Evolutionary conservation across 2,888 invertebrate genomes (phyloP).

Genomic region (Oxytorus armatus): DNA sequence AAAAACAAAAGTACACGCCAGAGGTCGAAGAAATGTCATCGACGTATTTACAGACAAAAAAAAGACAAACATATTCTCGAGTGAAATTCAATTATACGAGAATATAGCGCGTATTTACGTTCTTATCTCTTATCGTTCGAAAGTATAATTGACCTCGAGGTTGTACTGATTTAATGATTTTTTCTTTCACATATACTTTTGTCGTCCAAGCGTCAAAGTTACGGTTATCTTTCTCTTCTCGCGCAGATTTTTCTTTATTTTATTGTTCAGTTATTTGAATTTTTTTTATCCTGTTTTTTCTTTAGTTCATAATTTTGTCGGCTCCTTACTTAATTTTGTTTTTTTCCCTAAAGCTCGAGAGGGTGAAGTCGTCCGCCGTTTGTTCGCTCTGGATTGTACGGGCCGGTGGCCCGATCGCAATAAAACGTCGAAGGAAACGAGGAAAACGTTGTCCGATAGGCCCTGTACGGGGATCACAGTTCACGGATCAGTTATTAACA

Average conservation of each 20-base stretch:
- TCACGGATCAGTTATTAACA: conserved; percentile 68
- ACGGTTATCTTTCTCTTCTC: background rate
- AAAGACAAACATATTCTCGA: too few relatives aligned
- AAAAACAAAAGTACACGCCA: too few relatives aligned
- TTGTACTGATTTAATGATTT: background rate
- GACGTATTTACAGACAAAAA: too few relatives aligned
- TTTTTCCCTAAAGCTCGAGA: conserved; percentile 65
- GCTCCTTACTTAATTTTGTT: conserved; percentile 25
- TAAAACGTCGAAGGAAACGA: conserved; percentile 70
- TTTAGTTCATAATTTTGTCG: background rate
- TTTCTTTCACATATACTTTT: background rate
- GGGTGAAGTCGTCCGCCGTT: conserved; percentile 69
- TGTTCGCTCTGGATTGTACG: conserved; percentile 69
- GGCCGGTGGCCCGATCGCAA: conserved; percentile 68
- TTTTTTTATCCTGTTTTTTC: conserved; percentile 34
- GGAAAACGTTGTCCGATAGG: conserved; percentile 72
- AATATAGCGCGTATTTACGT: too few relatives aligned
- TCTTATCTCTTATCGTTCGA: too few relatives aligned
- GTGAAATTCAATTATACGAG: too few relatives aligned
- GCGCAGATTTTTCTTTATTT: conserved; percentile 2
- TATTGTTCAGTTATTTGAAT: conserved; percentile 33
- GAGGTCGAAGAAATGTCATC: too few relatives aligned
- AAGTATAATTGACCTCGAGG: too few relatives aligned
- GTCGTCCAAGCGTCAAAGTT: background rate
- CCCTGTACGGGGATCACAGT: conserved; percentile 71